Evolutionary conservation across 2,888 invertebrate species (phyloP), one percentile per base, ranked within the genome.

Genomic region (Tanytarsus gracilentus): DNA sequence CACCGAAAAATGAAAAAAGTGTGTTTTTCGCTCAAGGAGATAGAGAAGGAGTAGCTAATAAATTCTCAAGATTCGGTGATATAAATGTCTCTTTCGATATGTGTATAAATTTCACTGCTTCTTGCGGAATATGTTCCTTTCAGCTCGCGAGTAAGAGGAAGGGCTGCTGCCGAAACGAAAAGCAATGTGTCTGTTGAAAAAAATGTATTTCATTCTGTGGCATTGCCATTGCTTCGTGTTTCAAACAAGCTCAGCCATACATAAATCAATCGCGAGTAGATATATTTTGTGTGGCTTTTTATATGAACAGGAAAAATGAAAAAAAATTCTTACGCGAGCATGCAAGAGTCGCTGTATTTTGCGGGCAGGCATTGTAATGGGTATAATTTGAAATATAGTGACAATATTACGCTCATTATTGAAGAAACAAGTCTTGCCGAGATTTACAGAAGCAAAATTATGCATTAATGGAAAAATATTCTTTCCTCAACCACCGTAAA

Each of bases 391-490:
- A 55, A 40, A 55, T 40, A 55, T 55, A 40, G 55, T 55, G 55
- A 55, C 55, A 55, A 55, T 55, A 55, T 55, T 39, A 55, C 39
- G 27, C 33, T 55, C 55, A 55, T 55, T 55, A 25, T 40, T 55
- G 23, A n/a, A 55, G 55, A 40, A 55, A 44, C 39, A 27, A 55
- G n/a, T n/a, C n/a, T n/a, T n/a, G n/a, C n/a, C n/a, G n/a, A n/a
- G n/a, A n/a, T n/a, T n/a, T n/a, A n/a, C n/a, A n/a, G n/a, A 39
- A 23, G 39, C 55, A 55, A 55, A 55, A 44, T 40, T 40, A 55
- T 40, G 55, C n/a, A n/a, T n/a, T n/a, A n/a, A n/a, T n/a, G n/a
- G n/a, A n/a, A 55, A 55, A 55, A 55, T 55, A 55, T 55, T 55
- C n/a, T n/a, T n/a, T n/a, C n/a, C n/a, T n/a, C n/a, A n/a, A n/a